Base-by-base conservation (phyloP, 2,888 invertebrate species). In the Vesta saturnalis region DNA sequence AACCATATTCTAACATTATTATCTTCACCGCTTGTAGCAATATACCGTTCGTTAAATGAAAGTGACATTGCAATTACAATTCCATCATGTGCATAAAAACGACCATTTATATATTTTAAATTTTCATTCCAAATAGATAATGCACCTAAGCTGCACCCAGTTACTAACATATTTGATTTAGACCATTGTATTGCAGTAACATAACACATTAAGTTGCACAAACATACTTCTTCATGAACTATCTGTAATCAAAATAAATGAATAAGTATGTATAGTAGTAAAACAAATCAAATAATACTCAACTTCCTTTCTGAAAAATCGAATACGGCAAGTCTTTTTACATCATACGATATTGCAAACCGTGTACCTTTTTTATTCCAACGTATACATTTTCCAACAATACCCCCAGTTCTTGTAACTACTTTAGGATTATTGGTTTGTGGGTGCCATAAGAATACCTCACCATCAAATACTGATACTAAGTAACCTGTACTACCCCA, bases 361-460 rank as follows among this genome's bases (percentile, higher is more conserved):
- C 63, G 63, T 1, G 69, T 72, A 0, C 74, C 76, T 12, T 67
- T 47, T 12, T 22, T 56, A 56, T 75, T 76, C 77, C 75, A 77
- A 55, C 71, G 73, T 0, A 77, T 60, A 59, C 77, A 77, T 19
- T 66, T 30, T 23, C 56, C 56, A 12, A 76, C 70, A 6, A 61
- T 22, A 5, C 52, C 56, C 2, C 61, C 43, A 0, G 73, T 71
- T 19, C 68, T 64, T 0, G 65, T 69, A 3, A 71, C 47, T 10
- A 52, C 52, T 6, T 64, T 71, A 55, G 62, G 71, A 14, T 58
- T 69, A 49, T 65, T 72, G n/a, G 55, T 71, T 19, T 64, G 70
- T 5, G 62, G 74, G 64, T 71, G 74, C 78, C 75, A 77, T 18
- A 74, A 62, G 63, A 74, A 77, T 10, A 75, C 75, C 73, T 71